These are phyloP conservation scores for Celastrina argiolus DNA, from an alignment of 2,888 invertebrate species.

Conservation along the genomic window DNA sequence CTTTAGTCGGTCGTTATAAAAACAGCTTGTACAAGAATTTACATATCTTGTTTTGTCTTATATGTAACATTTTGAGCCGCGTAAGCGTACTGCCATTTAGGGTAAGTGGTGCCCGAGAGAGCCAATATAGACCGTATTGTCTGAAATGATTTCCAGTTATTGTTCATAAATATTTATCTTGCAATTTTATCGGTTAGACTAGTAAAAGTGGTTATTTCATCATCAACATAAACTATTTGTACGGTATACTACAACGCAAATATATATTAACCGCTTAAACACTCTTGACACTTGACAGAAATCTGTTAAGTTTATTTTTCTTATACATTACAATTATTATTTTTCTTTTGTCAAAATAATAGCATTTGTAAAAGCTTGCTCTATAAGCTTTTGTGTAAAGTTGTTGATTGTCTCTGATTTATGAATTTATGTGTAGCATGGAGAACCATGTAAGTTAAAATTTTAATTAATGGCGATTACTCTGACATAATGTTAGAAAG, in stretches of 20 bases:
- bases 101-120: background rate
- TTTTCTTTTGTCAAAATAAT: too few relatives aligned
- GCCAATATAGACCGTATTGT: slow-evolving; percentile 8
- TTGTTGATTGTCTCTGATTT: too few relatives aligned
- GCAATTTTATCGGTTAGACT: background rate
- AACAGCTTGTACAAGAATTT: background rate
- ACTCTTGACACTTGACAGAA: too few relatives aligned
- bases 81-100: background rate
- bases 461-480: too few relatives aligned
- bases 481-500: slow-evolving; percentile 12
- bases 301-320: too few relatives aligned
- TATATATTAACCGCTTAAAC: too few relatives aligned
- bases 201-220: slow-evolving; percentile 4
- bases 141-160: slow-evolving; percentile 6
- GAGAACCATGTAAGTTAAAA: too few relatives aligned
- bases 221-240: background rate
- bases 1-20: background rate
- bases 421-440: too few relatives aligned
- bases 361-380: background rate
- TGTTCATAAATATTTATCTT: slow-evolving; percentile 9
- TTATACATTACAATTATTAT: too few relatives aligned
- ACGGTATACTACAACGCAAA: background rate
- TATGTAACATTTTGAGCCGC: background rate
- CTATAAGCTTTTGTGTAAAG: background rate
- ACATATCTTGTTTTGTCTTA: background rate